Base-by-base conservation (phyloP, 2,888 invertebrate species). In the Sinhomidia bicolor region DNA sequence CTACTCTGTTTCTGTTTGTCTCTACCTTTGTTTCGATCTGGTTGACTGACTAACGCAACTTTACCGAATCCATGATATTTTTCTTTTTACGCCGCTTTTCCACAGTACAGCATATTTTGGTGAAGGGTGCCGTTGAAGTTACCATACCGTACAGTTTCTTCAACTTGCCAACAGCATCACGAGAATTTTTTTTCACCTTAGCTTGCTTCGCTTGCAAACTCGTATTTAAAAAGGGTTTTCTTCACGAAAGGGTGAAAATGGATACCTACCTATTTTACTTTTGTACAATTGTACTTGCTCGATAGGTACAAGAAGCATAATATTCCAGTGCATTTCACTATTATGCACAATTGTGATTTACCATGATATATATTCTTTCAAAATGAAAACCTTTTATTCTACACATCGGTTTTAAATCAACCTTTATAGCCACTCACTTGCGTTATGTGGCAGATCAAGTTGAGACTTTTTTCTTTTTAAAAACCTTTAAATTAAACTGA, bases 41-140 rank as follows among this genome's bases (percentile, higher is more conserved):
- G 85, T 80, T 86, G 79, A 86, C 65, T 85, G 85, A 85, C 79
- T 86, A 57, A 80, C 79, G 79, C 71, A 86, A 57, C 80, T 80
- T 86, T 71, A 51, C 80, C 85, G 79, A 57, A 80, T 86, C 85
- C 80, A 68, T 57, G 71, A 74, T 54, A 62, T 78, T 54, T 78
- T 74, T 23, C 23, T 51, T 65, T 62, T 10, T 29, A 47, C 51
- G 6, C n/a, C 41, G 71, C 41, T 41, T 6, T 26, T 47, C 29
- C 3, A 5, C n/a, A n/a, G 17, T 20, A 23, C n/a, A 26, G 51
- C 47, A 29, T 47, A 20, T 80, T 80, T 6, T 51, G 23, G 26
- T 80, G 74, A 71, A 84, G 84, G 84, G 84, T 84, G 68, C 82
- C 68, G 81, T 20, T 12, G 20, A 41, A 23, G 20, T 7, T 44